Evolutionary conservation across 2,888 invertebrate species (phyloP).

Genomic region (Synergus laeviventris): DNA sequence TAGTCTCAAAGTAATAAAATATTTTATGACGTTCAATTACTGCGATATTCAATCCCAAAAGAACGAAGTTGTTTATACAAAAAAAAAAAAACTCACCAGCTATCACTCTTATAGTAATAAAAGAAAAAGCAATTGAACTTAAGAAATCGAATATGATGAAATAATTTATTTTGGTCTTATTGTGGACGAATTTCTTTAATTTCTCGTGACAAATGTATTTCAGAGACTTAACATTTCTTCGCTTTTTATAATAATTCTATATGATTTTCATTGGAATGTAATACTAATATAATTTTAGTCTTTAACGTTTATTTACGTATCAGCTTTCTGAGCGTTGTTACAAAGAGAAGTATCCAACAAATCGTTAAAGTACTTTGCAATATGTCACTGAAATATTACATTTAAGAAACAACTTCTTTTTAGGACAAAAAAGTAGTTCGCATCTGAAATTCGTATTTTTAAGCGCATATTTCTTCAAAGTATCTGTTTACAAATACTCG

Average conservation of each 20-base stretch:
- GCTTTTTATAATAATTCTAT: not conserved
- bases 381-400: conserved; percentile 26
- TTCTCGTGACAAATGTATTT: not conserved
- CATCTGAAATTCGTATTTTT: not conserved
- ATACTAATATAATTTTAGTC: conserved; percentile 2
- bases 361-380: conserved; percentile 15
- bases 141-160: not conserved
- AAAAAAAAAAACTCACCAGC: not conserved
- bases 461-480: conserved; percentile 24
- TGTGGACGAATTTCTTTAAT: not conserved
- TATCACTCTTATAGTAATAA: too few relatives aligned
- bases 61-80: not conserved
- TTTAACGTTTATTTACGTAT: conserved; percentile 1
- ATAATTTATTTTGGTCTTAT: not conserved
- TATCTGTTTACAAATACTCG: conserved; percentile 17
- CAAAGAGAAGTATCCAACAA: conserved; percentile 35
- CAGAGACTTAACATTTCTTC: conserved; percentile 1
- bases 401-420: not conserved
- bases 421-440: not conserved
- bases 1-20: conserved; percentile 32
- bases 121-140: not conserved
- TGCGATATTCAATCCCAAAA: conserved; percentile 6
- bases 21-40: conserved; percentile 34
- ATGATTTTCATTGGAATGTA: conserved; percentile 18
- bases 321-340: not conserved